A percentile compares a stretch with the other conserved stretches of the same genome.
Conservation (phyloP, 2,113 vertebrate genomes). For the Cottus gobio region DNA sequence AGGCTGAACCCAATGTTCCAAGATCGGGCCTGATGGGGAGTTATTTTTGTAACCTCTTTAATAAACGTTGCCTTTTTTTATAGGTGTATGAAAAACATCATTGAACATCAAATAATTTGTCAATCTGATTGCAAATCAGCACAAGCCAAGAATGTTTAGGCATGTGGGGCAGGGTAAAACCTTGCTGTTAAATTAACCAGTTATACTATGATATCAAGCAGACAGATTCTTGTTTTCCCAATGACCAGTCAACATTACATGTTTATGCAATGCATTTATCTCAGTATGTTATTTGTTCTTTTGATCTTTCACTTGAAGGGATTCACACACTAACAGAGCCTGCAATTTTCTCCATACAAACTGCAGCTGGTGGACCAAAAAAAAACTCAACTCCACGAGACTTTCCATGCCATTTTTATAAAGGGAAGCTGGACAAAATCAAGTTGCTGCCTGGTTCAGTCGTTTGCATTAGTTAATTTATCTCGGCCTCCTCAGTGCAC, state of each 20-base stretch:
- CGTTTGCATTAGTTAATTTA: conserved; percentile 14
- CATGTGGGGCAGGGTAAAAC: too few relatives aligned
- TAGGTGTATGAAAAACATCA: too few relatives aligned
- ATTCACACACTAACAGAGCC: neutral
- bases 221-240: neutral
- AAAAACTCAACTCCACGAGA: too few relatives aligned
- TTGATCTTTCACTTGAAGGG: neutral
- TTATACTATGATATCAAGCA: neutral
- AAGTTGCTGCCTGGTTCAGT: neutral
- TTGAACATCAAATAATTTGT: too few relatives aligned
- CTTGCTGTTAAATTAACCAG: neutral
- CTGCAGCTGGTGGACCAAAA: neutral
- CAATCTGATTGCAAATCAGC: too few relatives aligned
- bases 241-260: neutral
- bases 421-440: neutral
- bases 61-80: too few relatives aligned
- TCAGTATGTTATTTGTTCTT: neutral
- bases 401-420: neutral
- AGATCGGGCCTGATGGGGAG: too few relatives aligned
- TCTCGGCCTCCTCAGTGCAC: neutral
- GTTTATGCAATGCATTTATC: neutral
- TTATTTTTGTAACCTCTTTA: too few relatives aligned
- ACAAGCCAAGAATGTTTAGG: too few relatives aligned
- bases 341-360: neutral
- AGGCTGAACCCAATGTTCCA: too few relatives aligned